Evolutionary conservation across 2,888 invertebrate genomes (phyloP).

Genomic region (Cacoxenus indagator): DNA sequence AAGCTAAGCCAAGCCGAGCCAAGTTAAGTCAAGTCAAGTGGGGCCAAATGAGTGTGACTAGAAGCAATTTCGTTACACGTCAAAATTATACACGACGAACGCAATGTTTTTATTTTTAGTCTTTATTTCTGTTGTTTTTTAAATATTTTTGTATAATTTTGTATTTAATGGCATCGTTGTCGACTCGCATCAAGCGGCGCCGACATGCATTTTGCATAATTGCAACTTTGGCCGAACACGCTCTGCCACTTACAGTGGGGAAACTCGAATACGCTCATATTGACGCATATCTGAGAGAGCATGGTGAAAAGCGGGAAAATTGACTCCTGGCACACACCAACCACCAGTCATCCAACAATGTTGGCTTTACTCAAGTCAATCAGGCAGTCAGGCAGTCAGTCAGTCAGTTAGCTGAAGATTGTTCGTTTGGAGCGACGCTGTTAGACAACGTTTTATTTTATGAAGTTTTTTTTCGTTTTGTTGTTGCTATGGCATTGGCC

Average conservation of each 20-base stretch:
- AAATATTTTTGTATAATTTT: not conserved
- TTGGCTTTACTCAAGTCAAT: not conserved
- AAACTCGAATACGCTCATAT: too few relatives aligned
- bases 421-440: slow-evolving; percentile 22
- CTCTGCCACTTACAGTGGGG: not conserved
- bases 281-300: too few relatives aligned
- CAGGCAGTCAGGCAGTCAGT: not conserved
- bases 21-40: not conserved
- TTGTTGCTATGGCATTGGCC: slow-evolving; percentile 50
- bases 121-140: not conserved
- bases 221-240: not conserved
- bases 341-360: not conserved
- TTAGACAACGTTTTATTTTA: slow-evolving; percentile 16
- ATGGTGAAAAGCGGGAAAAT: too few relatives aligned
- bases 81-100: slow-evolving; percentile 19
- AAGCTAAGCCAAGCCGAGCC: not conserved
- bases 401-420: not conserved
- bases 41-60: slow-evolving; percentile 37
- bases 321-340: slow-evolving; percentile 28
- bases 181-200: not conserved
- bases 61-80: slow-evolving; percentile 46
- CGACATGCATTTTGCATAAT: not conserved
- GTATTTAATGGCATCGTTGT: not conserved
- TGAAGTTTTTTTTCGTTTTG: slow-evolving; percentile 22
- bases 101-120: not conserved